Evolutionary conservation across 2,797 vertebrate genomes (phyloP).

Genomic region (Catostomus latipinnis): DNA sequence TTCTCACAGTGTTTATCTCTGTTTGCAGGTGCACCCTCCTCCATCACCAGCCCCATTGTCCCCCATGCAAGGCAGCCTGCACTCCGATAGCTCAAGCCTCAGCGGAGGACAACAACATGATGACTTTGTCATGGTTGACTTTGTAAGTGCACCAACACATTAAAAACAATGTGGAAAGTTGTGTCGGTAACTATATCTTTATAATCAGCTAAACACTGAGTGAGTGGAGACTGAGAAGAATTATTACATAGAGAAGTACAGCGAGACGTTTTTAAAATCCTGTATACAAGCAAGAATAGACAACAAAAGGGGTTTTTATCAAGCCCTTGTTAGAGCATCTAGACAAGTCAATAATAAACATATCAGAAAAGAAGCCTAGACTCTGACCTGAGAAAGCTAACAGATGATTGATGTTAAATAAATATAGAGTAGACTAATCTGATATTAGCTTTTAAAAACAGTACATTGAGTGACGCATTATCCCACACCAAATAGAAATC

Average conservation of each 20-base stretch:
- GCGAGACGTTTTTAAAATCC: neutral
- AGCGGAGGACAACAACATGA: conserved; percentile 88
- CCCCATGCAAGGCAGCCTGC: conserved; percentile 92
- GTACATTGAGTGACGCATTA: neutral
- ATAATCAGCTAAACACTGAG: neutral
- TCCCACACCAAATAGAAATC: neutral
- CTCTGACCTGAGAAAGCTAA: neutral
- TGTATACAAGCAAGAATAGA: neutral
- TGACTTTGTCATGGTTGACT: conserved; percentile 97
- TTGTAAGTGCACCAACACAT: conserved; percentile 79
- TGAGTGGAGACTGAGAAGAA: neutral
- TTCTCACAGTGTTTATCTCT: conserved; percentile 13
- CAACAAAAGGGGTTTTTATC: neutral
- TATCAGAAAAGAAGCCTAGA: neutral
- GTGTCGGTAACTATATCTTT: neutral
- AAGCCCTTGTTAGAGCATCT: neutral
- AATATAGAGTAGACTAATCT: conserved; percentile 1
- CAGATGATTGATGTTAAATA: conserved; percentile 7
- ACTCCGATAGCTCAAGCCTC: conserved; percentile 88
- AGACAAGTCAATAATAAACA: conserved; percentile 14
- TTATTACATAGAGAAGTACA: neutral
- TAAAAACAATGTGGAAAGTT: neutral
- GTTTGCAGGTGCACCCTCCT: conserved; percentile 87
- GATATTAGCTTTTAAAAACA: neutral
- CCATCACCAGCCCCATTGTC: conserved; percentile 87